Conservation (phyloP, 2,888 invertebrate species). For the Synanthedon formicaeformis region DNA sequence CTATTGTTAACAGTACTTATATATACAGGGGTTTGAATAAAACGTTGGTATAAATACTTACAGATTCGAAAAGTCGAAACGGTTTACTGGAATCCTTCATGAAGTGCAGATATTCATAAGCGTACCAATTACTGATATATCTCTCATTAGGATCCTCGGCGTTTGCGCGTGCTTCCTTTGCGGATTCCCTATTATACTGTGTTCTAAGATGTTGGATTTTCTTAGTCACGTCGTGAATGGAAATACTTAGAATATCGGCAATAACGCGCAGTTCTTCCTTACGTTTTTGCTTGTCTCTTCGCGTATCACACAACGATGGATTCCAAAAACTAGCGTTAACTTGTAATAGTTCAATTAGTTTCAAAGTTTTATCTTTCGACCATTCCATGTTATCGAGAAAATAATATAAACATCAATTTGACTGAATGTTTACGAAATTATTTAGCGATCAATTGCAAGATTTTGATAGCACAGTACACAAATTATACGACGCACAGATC, state of each 20-base stretch:
- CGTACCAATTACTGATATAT: constrained; percentile 66
- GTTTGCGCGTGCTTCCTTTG: constrained; percentile 61
- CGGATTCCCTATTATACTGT: constrained; percentile 72
- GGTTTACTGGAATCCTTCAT: constrained; percentile 69
- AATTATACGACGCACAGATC: constrained; percentile 7
- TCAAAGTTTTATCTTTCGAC: constrained; percentile 61
- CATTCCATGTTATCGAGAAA: constrained; percentile 42
- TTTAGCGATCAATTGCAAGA: constrained; percentile 36
- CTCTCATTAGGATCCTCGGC: constrained; percentile 65
- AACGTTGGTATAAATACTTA: constrained; percentile 19
- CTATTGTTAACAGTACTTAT: too few relatives aligned
- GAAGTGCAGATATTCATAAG: constrained; percentile 71
- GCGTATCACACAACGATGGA: constrained; percentile 48
- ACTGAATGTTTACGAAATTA: constrained; percentile 9
- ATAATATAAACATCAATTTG: constrained; percentile 25
- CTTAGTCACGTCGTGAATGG: constrained; percentile 64
- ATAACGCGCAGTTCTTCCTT: constrained; percentile 53
- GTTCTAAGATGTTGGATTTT: constrained; percentile 73
- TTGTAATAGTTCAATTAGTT: constrained; percentile 57
- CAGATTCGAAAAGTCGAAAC: constrained; percentile 43
- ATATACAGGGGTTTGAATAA: too few relatives aligned
- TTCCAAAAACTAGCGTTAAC: constrained; percentile 55
- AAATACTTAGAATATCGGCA: constrained; percentile 42
- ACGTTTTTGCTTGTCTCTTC: constrained; percentile 57
- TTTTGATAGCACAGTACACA: constrained; percentile 8